Conservation (phyloP, 2,113 vertebrate species). For the Garra rufa region DNA sequence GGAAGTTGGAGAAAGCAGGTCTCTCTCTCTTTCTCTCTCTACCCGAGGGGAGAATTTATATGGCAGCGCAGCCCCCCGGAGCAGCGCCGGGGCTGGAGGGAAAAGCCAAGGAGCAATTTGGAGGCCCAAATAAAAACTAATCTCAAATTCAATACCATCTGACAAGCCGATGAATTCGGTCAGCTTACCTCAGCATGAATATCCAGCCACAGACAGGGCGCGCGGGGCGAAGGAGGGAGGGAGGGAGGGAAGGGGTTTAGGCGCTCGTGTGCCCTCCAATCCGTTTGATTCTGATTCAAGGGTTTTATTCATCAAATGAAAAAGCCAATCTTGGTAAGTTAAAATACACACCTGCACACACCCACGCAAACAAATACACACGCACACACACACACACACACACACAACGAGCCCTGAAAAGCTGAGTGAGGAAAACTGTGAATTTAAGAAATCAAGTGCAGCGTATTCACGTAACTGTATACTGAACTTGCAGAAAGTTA, state of each 20-base stretch:
- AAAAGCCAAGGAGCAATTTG: constrained; percentile 81
- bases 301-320: constrained; percentile 79
- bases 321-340: constrained; percentile 73
- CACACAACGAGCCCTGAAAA: not conserved
- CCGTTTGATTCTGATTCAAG: constrained; percentile 74
- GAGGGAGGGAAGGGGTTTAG: constrained; percentile 57
- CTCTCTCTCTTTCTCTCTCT: constrained; percentile 49
- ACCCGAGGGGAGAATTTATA: constrained; percentile 67
- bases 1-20: constrained; percentile 55
- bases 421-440: not conserved
- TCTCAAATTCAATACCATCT: constrained; percentile 92
- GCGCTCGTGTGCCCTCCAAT: constrained; percentile 72
- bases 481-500: not conserved
- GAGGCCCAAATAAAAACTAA: constrained; percentile 90
- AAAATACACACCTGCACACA: constrained; percentile 61
- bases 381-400: constrained; percentile 6
- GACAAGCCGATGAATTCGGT: constrained; percentile 92
- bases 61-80: constrained; percentile 55
- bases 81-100: constrained; percentile 57
- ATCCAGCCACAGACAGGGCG: constrained; percentile 75
- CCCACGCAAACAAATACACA: not conserved
- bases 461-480: not conserved
- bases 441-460: not conserved
- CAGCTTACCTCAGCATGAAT: constrained; percentile 95
- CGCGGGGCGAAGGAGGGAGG: constrained; percentile 53